Evolutionary conservation across 1,140 invertebrate genomes (phyloP).

Genomic region (Ceratina australensis): DNA sequence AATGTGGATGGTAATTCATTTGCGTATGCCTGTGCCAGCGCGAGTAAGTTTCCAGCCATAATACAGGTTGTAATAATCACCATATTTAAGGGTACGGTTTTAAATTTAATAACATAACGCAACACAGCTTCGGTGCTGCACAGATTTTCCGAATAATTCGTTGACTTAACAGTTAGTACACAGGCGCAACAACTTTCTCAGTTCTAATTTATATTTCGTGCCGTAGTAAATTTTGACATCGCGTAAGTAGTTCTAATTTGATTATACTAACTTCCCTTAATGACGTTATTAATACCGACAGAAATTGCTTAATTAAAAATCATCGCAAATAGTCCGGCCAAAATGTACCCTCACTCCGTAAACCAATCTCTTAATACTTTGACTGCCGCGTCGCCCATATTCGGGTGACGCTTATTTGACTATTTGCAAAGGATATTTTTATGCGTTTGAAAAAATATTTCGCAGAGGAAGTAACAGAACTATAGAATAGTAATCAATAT

Average conservation of each 20-base stretch:
- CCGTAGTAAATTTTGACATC: constrained; percentile 19
- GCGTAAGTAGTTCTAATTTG: constrained; percentile 15
- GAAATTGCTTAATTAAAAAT: constrained; percentile 11
- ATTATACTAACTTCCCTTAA: constrained; percentile 19
- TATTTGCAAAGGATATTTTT: too few relatives aligned
- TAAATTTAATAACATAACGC: constrained; percentile 7
- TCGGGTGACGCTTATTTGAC: too few relatives aligned
- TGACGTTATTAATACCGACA: constrained; percentile 14
- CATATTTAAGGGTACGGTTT: neutral
- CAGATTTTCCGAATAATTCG: constrained; percentile 23
- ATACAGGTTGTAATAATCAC: neutral
- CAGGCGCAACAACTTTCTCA: constrained; percentile 11
- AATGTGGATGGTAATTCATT: constrained; percentile 1
- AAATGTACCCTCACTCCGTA: too few relatives aligned
- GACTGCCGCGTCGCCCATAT: too few relatives aligned
- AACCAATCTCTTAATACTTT: too few relatives aligned
- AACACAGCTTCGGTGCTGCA: neutral
- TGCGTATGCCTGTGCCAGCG: neutral
- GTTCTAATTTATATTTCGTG: constrained; percentile 33
- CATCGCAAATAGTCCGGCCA: too few relatives aligned
- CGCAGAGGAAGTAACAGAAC: too few relatives aligned
- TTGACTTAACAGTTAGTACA: neutral
- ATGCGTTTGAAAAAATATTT: too few relatives aligned
- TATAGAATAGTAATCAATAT: too few relatives aligned
- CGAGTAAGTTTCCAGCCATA: neutral